These are phyloP conservation scores for Agyllia agylla DNA, from an alignment of 2,888 invertebrate genomes.

Conservation along the genomic window DNA sequence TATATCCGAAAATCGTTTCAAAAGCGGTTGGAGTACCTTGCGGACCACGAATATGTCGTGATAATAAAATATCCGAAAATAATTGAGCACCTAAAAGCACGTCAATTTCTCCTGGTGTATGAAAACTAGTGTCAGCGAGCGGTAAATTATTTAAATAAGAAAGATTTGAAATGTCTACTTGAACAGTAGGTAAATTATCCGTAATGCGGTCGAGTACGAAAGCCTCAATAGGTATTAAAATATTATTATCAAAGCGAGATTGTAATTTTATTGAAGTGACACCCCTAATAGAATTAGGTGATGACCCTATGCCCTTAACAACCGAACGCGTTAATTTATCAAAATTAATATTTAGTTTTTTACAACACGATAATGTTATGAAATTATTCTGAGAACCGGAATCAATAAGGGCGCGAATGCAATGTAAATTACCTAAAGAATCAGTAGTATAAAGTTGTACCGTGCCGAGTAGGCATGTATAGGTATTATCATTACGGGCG, in stretches of 20 bases:
- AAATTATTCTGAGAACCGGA: not conserved
- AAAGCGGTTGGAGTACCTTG: not conserved
- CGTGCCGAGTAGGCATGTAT: not conserved
- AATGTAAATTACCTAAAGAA: not conserved
- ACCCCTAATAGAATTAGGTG: constrained; percentile 4
- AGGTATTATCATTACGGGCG: not conserved
- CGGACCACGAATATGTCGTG: not conserved
- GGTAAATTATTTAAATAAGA: not conserved
- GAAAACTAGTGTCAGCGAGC: not conserved
- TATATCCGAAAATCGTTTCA: not conserved
- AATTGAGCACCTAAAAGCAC: not conserved
- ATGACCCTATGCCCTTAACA: not conserved
- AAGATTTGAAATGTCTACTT: not conserved
- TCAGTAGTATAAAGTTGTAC: not conserved
- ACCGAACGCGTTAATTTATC: not conserved
- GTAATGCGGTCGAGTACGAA: not conserved
- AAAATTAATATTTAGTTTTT: not conserved
- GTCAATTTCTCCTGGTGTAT: not conserved
- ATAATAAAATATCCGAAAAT: not conserved
- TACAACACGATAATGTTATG: not conserved
- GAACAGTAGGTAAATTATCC: not conserved
- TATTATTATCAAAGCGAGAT: not conserved
- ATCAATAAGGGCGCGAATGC: not conserved
- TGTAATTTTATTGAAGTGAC: not conserved
- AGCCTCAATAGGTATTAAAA: not conserved